phyloP scores from a whole-genome alignment of 2,888 invertebrate species.

The Philaethria dido region DNA sequence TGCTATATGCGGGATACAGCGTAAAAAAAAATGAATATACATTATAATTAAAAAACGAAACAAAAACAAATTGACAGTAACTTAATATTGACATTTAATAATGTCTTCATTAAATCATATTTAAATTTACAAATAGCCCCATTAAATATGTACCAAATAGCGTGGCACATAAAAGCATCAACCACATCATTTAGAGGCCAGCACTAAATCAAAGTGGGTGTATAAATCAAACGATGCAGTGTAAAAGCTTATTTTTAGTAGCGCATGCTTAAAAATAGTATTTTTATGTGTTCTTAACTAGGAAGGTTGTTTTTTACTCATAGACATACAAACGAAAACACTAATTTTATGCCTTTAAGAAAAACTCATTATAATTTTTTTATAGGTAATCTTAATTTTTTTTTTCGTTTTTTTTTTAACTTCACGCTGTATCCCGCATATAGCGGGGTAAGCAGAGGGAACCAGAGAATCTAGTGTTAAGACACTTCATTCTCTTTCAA shows the following conservation, averaged over 20 bases:
- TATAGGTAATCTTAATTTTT: no score
- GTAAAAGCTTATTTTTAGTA: constrained; percentile 22
- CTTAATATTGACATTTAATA: constrained; percentile 26
- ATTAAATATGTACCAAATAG: constrained; percentile 45
- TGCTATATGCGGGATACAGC: no score
- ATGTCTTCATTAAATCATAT: constrained; percentile 37
- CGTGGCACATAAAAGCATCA: constrained; percentile 60
- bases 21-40: no score
- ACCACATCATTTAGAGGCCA: constrained; percentile 51
- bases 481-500: no score
- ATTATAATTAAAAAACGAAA: no score
- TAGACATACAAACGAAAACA: no score
- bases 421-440: no score
- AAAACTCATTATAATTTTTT: background rate
- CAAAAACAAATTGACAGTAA: constrained; percentile 12
- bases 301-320: background rate
- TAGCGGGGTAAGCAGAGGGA: no score
- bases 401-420: no score
- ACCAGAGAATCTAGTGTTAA: no score
- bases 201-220: constrained; percentile 55
- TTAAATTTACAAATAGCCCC: constrained; percentile 40
- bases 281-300: no score
- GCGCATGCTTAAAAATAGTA: background rate
- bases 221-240: constrained; percentile 52
- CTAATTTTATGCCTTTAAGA: background rate